Conservation (phyloP, 2,888 invertebrate species). For the Dicycla oo region DNA sequence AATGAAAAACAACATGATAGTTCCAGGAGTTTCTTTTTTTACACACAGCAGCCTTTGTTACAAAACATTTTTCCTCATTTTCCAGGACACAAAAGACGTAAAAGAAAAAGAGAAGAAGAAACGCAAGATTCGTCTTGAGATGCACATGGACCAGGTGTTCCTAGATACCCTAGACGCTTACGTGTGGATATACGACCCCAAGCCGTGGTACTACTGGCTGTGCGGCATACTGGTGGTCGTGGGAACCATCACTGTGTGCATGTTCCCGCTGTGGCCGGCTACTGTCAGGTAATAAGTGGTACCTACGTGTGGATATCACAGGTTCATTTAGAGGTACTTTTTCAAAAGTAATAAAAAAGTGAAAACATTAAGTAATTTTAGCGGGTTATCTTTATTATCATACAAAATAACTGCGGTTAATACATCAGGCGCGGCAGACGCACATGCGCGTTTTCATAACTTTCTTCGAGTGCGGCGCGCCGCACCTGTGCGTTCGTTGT, state of each 20-base stretch:
- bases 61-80: neutral
- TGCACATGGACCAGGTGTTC: constrained; percentile 98
- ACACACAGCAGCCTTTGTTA: too few relatives aligned
- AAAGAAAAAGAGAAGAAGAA: constrained; percentile 92
- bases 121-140: constrained; percentile 98
- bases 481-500: too few relatives aligned
- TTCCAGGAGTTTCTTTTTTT: too few relatives aligned
- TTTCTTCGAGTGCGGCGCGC: too few relatives aligned
- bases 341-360: too few relatives aligned
- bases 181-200: constrained; percentile 99
- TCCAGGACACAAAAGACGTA: constrained; percentile 80
- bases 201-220: constrained; percentile 98
- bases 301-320: constrained; percentile 99
- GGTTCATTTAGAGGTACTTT: too few relatives aligned
- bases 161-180: constrained; percentile 98
- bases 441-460: too few relatives aligned
- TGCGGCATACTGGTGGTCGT: constrained; percentile 97
- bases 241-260: constrained; percentile 98
- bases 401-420: too few relatives aligned
- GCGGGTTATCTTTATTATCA: too few relatives aligned
- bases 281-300: constrained; percentile 94
- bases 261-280: constrained; percentile 99
- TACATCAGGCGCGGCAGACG: too few relatives aligned
- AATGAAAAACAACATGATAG: too few relatives aligned
- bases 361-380: too few relatives aligned